Percentiles rank a stretch among this genome's conserved stretches.
Conservation (phyloP, 2,888 invertebrate species). For the Melinopterus prodromus region DNA sequence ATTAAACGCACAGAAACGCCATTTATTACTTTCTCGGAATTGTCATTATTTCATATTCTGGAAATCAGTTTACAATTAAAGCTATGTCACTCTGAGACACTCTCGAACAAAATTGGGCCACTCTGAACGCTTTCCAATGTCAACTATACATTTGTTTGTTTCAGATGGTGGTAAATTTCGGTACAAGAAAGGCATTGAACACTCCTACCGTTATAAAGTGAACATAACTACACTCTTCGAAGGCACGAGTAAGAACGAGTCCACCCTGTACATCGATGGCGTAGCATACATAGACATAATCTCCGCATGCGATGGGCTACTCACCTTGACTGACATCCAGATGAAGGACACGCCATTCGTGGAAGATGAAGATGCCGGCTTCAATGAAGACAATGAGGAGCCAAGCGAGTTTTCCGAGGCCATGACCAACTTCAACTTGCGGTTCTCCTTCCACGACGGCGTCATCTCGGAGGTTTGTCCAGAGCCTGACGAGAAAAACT, state of each 20-base stretch:
- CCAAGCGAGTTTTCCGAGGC: conserved; percentile 65
- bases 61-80: too few relatives aligned
- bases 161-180: conserved; percentile 64
- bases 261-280: conserved; percentile 71
- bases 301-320: conserved; percentile 75
- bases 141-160: conserved; percentile 29
- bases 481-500: conserved; percentile 72
- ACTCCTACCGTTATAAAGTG: conserved; percentile 77
- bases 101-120: too few relatives aligned
- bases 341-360: conserved; percentile 68
- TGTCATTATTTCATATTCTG: background rate
- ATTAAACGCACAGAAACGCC: background rate
- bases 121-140: background rate
- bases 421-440: conserved; percentile 65
- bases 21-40: background rate
- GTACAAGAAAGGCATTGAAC: conserved; percentile 67
- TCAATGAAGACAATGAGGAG: conserved; percentile 35
- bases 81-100: too few relatives aligned
- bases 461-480: conserved; percentile 86
- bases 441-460: conserved; percentile 88
- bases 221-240: conserved; percentile 76
- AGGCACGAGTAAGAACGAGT: conserved; percentile 76
- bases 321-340: conserved; percentile 69
- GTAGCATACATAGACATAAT: conserved; percentile 71
- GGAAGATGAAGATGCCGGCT: conserved; percentile 52